Evolutionary conservation across 2,113 vertebrate genomes (phyloP).

Genomic region (Epinephelus lanceolatus): DNA sequence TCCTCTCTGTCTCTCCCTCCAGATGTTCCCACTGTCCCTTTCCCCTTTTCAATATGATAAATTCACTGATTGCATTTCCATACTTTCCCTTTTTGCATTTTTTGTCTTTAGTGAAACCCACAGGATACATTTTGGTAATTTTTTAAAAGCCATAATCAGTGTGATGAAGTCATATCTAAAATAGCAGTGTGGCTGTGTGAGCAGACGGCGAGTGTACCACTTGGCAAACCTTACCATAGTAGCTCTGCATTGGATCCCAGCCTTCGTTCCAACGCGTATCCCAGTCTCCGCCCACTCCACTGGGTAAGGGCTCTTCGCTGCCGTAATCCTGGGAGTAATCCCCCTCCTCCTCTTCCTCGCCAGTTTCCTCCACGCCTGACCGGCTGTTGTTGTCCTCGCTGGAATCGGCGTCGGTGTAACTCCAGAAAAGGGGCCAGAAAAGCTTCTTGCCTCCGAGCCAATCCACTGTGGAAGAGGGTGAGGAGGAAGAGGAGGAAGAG

Average conservation of each 20-base stretch:
- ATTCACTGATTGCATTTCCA: neutral
- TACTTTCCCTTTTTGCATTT: neutral
- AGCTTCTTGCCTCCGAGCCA: constrained; percentile 89
- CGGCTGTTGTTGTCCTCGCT: constrained; percentile 80
- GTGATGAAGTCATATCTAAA: constrained; percentile 26
- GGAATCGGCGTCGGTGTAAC: constrained; percentile 85
- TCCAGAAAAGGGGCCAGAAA: constrained; percentile 95
- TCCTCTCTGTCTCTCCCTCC: neutral
- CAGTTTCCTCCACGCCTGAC: constrained; percentile 76
- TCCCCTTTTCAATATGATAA: constrained; percentile 4
- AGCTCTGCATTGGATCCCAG: constrained; percentile 88
- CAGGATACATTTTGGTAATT: neutral
- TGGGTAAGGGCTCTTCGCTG: constrained; percentile 87
- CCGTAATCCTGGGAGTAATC: constrained; percentile 89
- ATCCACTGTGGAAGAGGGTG: constrained; percentile 81
- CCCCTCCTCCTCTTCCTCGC: constrained; percentile 80
- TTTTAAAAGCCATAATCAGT: constrained; percentile 11
- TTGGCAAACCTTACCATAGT: constrained; percentile 80
- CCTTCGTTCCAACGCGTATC: constrained; percentile 87
- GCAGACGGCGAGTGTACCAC: constrained; percentile 26
- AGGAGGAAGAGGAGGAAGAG: constrained; percentile 79
- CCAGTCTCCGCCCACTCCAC: constrained; percentile 87
- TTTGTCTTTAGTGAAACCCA: neutral
- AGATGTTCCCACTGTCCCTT: constrained; percentile 13
- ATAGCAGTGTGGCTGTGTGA: neutral